Evolutionary conservation across 1,140 invertebrate genomes (phyloP).

Genomic region (Leptopilina clavipes): DNA sequence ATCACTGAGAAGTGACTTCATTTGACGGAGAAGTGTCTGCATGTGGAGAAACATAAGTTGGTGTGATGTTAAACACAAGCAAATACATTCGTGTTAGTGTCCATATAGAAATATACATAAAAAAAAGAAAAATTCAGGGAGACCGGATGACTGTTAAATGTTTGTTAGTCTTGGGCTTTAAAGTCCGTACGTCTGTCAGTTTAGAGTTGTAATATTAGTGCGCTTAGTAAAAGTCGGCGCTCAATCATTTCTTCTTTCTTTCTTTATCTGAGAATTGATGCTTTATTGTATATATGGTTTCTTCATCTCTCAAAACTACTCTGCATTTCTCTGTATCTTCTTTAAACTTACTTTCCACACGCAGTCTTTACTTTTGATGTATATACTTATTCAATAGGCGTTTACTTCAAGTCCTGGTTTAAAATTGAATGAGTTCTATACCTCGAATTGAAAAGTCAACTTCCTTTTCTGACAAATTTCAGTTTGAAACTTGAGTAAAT

Average conservation of each 20-base stretch:
- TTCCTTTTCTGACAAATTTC: slow-evolving; percentile 19
- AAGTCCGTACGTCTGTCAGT: slow-evolving; percentile 75
- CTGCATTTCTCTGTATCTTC: slow-evolving; percentile 51
- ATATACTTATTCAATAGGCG: slow-evolving; percentile 12
- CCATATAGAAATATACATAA: slow-evolving; percentile 64
- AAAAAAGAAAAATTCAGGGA: slow-evolving; percentile 66
- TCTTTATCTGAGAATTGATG: slow-evolving; percentile 42
- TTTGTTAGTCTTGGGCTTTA: slow-evolving; percentile 76
- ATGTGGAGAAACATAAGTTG: slow-evolving; percentile 15
- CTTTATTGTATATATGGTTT: slow-evolving; percentile 19
- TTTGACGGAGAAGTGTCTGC: slow-evolving; percentile 19
- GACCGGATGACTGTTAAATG: slow-evolving; percentile 75
- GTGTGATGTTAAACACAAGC: slow-evolving; percentile 38
- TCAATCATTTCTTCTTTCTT: slow-evolving; percentile 59
- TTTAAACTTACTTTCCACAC: slow-evolving; percentile 35
- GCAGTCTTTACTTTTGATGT: slow-evolving; percentile 8
- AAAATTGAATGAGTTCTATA: neutral
- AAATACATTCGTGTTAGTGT: slow-evolving; percentile 53
- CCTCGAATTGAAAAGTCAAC: slow-evolving; percentile 31
- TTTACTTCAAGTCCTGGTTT: neutral
- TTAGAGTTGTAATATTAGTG: slow-evolving; percentile 75
- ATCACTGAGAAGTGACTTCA: slow-evolving; percentile 20
- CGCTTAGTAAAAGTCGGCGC: slow-evolving; percentile 65
- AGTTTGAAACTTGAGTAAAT: slow-evolving; percentile 17
- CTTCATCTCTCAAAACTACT: slow-evolving; percentile 47